A percentile compares a stretch with the other conserved stretches of the same genome.
Conservation (phyloP, 2,888 invertebrate genomes). For the Orthonevra nobilis region DNA sequence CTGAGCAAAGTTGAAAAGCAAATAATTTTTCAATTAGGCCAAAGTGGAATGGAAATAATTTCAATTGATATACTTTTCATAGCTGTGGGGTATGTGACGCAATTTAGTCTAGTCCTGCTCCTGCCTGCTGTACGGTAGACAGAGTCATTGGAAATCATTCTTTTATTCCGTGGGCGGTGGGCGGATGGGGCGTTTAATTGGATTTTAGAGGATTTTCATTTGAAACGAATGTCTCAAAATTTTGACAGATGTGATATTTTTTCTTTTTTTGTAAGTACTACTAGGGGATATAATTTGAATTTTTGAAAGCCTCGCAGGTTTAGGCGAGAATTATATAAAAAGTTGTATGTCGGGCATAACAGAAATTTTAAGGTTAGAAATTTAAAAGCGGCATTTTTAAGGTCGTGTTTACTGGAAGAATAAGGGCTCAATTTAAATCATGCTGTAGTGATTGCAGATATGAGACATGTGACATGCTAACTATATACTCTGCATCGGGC, state of each 20-base stretch:
- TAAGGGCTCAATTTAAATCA: no score
- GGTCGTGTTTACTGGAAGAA: no score
- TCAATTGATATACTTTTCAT: conserved; percentile 57
- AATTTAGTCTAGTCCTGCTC: conserved; percentile 37
- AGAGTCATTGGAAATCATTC: conserved; percentile 14
- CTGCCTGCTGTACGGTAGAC: conserved; percentile 15
- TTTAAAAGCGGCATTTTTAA: no score
- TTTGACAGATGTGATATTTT: conserved; percentile 63
- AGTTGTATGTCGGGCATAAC: no score
- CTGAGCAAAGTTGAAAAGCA: conserved; percentile 57
- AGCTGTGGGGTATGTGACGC: conserved; percentile 54
- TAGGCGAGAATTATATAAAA: no score
- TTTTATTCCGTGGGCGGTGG: conserved; percentile 3
- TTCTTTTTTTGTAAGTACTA: no score
- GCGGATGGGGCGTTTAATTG: conserved; percentile 57
- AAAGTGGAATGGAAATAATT: conserved; percentile 55
- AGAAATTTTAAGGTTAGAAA: no score
- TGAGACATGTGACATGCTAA: no score
- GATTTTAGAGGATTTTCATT: conserved; percentile 61
- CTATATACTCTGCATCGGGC: no score
- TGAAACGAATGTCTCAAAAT: conserved; percentile 20
- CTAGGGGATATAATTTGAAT: no score
- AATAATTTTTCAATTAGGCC: conserved; percentile 69
- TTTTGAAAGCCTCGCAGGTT: no score
- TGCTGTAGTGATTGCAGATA: no score